Evolutionary conservation across 2,888 invertebrate genomes (phyloP), one percentile per base, ranked within the genome.

Genomic region (Dynastes grantii): DNA sequence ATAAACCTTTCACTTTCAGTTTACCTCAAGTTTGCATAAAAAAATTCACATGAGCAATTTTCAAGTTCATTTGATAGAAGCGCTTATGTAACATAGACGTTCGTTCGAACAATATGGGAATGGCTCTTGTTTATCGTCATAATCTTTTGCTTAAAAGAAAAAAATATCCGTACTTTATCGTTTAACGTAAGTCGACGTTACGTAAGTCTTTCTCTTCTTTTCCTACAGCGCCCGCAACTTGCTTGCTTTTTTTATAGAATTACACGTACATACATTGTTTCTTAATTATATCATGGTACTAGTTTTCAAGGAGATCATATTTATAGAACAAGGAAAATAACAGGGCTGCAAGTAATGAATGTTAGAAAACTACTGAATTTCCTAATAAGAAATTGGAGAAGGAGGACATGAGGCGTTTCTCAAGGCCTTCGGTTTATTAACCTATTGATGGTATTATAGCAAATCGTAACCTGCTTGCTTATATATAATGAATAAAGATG

Each of bases 1-100:
- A 49, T 51, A 6, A 51, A 51, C 68, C 68, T 68, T 68, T 68
- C 68, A 68, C 68, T 68, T 68, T 68, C 27, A 49, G 32, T 27
- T 51, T 51, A 27, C 68, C 27, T 51, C 68, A 68, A 29, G 22
- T 68, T 53, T 67, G 16, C 16, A 40, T 67, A 45, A 67, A 68
- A 68, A 68, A 49, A 29, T 45, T 45, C 65, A 65, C 65, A 65
- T 65, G 65, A 16, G 40, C 9, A 3, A 45, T 65, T 65, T 40
- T 65, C 65, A 65, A 65, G 65, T 65, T 65, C 65, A 65, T 55
- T 55, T 16, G 55, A 55, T 55, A 55, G 55, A 55, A n/a, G 45
- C 45, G n/a, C 55, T 55, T 55, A 55, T 55, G 13, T 55, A 55
- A 55, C 55, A 3, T 22, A 13, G n/a, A 22, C 32, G 32, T 37